Percentiles rank a stretch among this genome's conserved stretches.
Evolutionary conservation across 2,113 vertebrate species (phyloP).

Genomic region (Melanotaenia duboulayi): DNA sequence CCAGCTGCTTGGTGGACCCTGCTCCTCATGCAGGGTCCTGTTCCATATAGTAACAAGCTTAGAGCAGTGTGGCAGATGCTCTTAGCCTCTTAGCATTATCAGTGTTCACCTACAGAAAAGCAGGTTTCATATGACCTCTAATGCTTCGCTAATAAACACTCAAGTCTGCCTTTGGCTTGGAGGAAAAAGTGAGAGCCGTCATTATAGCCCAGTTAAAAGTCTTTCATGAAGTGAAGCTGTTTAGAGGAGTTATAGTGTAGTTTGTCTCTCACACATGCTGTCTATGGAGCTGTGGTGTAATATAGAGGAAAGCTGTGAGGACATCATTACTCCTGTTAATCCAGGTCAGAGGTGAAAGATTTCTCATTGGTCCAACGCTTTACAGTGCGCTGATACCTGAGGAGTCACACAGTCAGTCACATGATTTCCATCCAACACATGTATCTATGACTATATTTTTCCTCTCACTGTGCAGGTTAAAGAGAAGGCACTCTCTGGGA

Average conservation of each 20-base stretch:
- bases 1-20: neutral
- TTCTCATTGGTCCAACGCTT: neutral
- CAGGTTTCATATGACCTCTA: slow-evolving; percentile 13
- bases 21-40: neutral
- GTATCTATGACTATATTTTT: neutral
- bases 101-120: slow-evolving; percentile 6
- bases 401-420: neutral
- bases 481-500: slow-evolving; percentile 10
- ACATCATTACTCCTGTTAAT: slow-evolving; percentile 40
- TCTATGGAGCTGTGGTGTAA: slow-evolving; percentile 32
- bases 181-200: neutral
- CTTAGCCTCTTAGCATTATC: slow-evolving; percentile 52
- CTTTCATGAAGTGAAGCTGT: neutral
- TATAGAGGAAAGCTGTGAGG: slow-evolving; percentile 40
- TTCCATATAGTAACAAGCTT: slow-evolving; percentile 53
- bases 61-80: slow-evolving; percentile 40
- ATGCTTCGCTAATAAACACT: slow-evolving; percentile 6
- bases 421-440: neutral
- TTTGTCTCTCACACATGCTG: too few relatives aligned
- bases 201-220: neutral
- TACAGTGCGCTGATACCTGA: neutral
- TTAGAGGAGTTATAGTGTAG: neutral
- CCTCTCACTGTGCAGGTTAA: slow-evolving; percentile 2
- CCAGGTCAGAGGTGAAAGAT: slow-evolving; percentile 52
- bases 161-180: neutral